A percentile compares a stretch with the other conserved stretches of the same genome.
These are phyloP conservation scores for Scrobipalpa costella DNA, from an alignment of 2,888 invertebrate genomes.

Conservation along the genomic window DNA sequence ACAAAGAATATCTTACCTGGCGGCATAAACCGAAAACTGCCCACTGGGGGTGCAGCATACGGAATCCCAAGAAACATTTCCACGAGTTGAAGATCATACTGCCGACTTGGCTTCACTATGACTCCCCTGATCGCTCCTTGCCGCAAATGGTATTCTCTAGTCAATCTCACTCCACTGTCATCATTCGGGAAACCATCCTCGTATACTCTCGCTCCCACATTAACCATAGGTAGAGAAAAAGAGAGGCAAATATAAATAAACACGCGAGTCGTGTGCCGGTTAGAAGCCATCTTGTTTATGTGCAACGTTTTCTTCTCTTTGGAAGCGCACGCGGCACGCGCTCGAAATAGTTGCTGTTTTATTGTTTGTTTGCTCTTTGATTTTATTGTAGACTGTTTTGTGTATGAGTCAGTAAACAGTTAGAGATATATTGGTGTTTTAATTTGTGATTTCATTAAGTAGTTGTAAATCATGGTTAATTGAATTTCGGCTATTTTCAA, in stretches of 20 bases:
- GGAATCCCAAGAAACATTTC: constrained; percentile 90
- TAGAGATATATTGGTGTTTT: constrained; percentile 29
- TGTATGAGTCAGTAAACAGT: constrained; percentile 52
- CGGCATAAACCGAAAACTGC: constrained; percentile 90
- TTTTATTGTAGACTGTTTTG: constrained; percentile 52
- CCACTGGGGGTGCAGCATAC: constrained; percentile 90
- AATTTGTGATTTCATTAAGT: background rate
- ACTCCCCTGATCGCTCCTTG: constrained; percentile 86
- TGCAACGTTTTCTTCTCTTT: constrained; percentile 59
- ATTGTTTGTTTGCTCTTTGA: constrained; percentile 66
- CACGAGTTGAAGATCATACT: constrained; percentile 83
- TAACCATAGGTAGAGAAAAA: constrained; percentile 68
- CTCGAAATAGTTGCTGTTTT: constrained; percentile 67
- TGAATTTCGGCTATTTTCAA: background rate
- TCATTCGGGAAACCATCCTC: constrained; percentile 60
- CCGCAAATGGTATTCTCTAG: constrained; percentile 82
- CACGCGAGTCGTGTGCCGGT: constrained; percentile 72
- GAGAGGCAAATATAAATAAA: constrained; percentile 77
- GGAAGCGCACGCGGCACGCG: constrained; percentile 49
- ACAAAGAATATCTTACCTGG: constrained; percentile 77
- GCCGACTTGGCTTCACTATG: constrained; percentile 83
- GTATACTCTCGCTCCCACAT: constrained; percentile 64
- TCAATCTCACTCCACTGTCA: constrained; percentile 68
- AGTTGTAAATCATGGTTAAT: background rate
- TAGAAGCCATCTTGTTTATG: constrained; percentile 75